Evolutionary conservation across 2,888 invertebrate species (phyloP), one percentile per base, ranked within the genome.

Genomic region (Hermaeophaga mercurialis): DNA sequence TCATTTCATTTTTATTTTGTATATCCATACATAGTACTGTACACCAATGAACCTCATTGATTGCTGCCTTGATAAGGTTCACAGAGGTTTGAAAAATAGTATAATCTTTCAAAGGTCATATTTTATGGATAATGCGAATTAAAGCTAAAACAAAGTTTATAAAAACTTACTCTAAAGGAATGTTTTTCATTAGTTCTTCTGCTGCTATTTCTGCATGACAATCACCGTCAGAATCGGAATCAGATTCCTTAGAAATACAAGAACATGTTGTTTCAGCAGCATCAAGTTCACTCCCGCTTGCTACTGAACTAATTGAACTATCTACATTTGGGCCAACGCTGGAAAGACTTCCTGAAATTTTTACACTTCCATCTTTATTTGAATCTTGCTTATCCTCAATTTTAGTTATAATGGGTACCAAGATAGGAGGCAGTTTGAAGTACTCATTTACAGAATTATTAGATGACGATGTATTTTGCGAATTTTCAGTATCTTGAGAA

Each of bases 281-380:
- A 12, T 47, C 54, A 15, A 44, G 18, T 15, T 65, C 65, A 54
- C 68, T 82, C 79, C 69, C 72, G 41, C 71, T 65, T 1, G 64
- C 64, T 36, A 77, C 63, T 2, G 79, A 79, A 64, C 78, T 79
- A 11, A 70, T 69, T n/a, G 73, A 75, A 61, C 76, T 87, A 76
- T 90, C 88, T 18, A 87, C 80, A 62, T 88, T 83, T 11, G 87
- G 88, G 46, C 88, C 88, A 14, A 87, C 80, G 68, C 89, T 89
- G 0, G 88, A 88, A 33, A 85, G 81, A 68, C 88, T 87, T 63
- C 83, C 84, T 78, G 83, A 84, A 36, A 63, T 53, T 56, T 67
- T 73, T 11, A 66, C 22, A 24, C 50, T 48, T 39, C 62, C 62
- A 18, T 65, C 66, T 41, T 33, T 55, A 44, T 54, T 14, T 2